These are phyloP conservation scores for Lissonota sp. DNA, from an alignment of 2,888 invertebrate species.

Conservation along the genomic window DNA sequence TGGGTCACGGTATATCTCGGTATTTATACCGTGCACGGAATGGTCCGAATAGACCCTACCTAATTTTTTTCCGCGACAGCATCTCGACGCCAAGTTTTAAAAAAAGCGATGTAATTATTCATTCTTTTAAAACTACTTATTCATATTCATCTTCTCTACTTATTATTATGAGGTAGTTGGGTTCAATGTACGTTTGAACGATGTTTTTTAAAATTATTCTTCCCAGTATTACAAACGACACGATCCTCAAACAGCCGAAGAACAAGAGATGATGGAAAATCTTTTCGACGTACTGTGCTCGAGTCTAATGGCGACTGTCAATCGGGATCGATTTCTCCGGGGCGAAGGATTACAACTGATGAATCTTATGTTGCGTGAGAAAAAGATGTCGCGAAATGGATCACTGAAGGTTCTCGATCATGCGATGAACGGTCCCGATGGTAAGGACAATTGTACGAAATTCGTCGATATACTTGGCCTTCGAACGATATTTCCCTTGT, in stretches of 20 bases:
- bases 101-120: too few species aligned
- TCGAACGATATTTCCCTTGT: conserved; percentile 98
- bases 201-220: conserved; percentile 20
- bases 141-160: too few species aligned
- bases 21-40: too few species aligned
- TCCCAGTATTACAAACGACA: conserved; percentile 95
- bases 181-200: too few species aligned
- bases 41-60: too few species aligned
- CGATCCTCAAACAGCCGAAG: conserved; percentile 95
- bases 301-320: conserved; percentile 93
- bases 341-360: conserved; percentile 99
- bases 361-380: conserved; percentile 99
- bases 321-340: conserved; percentile 95
- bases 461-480: conserved; percentile 99
- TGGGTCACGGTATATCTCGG: too few species aligned
- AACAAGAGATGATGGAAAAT: conserved; percentile 99
- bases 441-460: conserved; percentile 97
- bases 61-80: too few species aligned
- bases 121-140: too few species aligned
- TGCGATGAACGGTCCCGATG: conserved; percentile 97
- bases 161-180: too few species aligned
- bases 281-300: conserved; percentile 98
- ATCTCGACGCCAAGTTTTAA: too few species aligned
- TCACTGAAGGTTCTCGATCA: conserved; percentile 98
- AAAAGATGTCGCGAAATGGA: conserved; percentile 97